phyloP scores from a whole-genome alignment of 2,888 invertebrate genomes.

The Perithous albicinctus region DNA sequence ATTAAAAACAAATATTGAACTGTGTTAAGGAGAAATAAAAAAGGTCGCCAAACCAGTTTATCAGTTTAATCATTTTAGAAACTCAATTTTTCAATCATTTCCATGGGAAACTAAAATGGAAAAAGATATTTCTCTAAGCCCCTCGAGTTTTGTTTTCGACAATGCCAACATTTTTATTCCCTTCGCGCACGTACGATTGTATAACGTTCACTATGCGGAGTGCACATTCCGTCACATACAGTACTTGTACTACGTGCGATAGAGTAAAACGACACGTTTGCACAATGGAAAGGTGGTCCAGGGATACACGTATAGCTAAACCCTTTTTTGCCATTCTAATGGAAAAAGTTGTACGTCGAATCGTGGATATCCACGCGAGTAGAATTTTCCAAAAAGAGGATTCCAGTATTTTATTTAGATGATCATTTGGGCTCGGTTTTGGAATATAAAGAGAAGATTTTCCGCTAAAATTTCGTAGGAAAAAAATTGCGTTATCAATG shows the following conservation, averaged over 20 bases:
- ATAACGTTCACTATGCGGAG: background rate
- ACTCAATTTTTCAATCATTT: background rate
- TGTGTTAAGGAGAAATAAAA: no score
- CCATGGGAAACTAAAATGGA: background rate
- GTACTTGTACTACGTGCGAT: slow-evolving; percentile 12
- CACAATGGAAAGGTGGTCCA: slow-evolving; percentile 1
- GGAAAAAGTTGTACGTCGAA: slow-evolving; percentile 5
- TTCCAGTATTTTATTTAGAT: background rate
- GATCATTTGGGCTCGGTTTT: background rate
- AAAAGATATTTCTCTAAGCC: background rate
- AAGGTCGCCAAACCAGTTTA: no score
- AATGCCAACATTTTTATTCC: background rate
- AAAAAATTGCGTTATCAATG: background rate
- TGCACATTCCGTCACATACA: background rate
- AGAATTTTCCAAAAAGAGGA: background rate
- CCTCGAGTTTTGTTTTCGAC: background rate
- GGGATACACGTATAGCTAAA: slow-evolving; percentile 1
- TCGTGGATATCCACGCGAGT: background rate
- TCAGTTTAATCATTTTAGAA: no score
- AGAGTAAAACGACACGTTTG: background rate
- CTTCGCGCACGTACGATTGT: background rate
- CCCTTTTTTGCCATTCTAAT: background rate
- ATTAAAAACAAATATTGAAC: no score
- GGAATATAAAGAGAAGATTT: background rate
- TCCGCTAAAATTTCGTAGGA: background rate